These are phyloP conservation scores for Pelobates fuscus DNA, from an alignment of 2,113 vertebrate genomes.

Conservation along the genomic window DNA sequence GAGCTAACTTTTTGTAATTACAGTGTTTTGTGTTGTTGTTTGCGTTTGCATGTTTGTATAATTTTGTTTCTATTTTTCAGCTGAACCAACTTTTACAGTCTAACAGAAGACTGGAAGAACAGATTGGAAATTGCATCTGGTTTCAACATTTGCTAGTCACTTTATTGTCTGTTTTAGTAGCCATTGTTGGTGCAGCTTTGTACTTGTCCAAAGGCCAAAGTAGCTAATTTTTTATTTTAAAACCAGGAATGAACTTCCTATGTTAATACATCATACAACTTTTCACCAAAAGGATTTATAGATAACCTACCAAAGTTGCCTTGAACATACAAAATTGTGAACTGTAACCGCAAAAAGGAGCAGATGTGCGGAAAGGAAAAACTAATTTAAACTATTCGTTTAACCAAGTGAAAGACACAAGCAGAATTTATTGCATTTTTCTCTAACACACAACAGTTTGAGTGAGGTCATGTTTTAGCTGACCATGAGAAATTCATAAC, in stretches of 20 bases:
- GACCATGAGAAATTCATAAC: no score
- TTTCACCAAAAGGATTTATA: background rate
- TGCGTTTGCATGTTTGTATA: no score
- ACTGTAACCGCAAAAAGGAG: background rate
- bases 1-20: no score
- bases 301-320: constrained; percentile 32
- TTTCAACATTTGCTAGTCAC: constrained; percentile 82
- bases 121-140: constrained; percentile 84
- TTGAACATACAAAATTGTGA: background rate
- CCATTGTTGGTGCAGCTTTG: constrained; percentile 74
- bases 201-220: constrained; percentile 60
- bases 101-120: constrained; percentile 83
- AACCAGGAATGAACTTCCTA: constrained; percentile 45
- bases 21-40: no score
- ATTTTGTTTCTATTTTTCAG: constrained; percentile 64
- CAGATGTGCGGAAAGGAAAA: background rate
- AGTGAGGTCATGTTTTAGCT: no score
- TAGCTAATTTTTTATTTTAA: constrained; percentile 49
- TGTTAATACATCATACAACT: constrained; percentile 4
- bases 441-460: no score
- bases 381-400: no score
- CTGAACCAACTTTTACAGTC: constrained; percentile 77
- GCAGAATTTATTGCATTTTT: no score
- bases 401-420: no score
- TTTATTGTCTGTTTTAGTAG: constrained; percentile 75